Base-by-base conservation (phyloP, 2,113 vertebrate species). In the Pseudopipra pipra region DNA sequence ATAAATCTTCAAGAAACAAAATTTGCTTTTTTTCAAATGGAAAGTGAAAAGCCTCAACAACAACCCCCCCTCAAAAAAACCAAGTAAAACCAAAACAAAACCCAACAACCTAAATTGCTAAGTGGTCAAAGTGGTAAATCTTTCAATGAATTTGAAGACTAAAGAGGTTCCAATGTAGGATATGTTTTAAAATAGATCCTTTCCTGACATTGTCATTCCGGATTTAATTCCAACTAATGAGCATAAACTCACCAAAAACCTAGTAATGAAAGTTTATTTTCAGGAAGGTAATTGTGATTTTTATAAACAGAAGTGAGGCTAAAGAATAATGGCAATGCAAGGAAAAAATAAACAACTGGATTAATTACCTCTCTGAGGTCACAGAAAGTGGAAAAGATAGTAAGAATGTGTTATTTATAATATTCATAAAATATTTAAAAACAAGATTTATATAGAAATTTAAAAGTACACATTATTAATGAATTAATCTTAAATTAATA, bases 281-380 rank as follows among this genome's bases (percentile, higher is more conserved):
- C 8, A 67, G 24, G 3, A 78, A 71, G 23, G 9, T 3, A 72
- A 58, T 22, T 54, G 12, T 41, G 11, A 33, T 56, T 85, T 46
- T 56, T 59, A 71, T n/a, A 14, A 70, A 72, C 17, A 22, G 18
- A 61, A 49, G 12, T 8, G 7, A 84, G 6, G 18, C 4, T 33
- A 74, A 35, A 78, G 24, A 68, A 70, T 12, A 46, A 18, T 23
- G 14, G 2, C n/a, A 85, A 62, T 11, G 11, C 4, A 92, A 63
- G 6, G 11, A 3, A 51, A 58, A 22, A 17, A 14, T 6, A 33
- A 63, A 2, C 2, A 39, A 43, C 1, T 3, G 58, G 22, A 49
- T 8, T 44, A 41, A 78, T 33, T 46, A 54, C 3, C 14, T 59
- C 28, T 67, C 25, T 41, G 31, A 79, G 67, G 22, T 4, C 14